Percentiles rank a stretch among this genome's conserved stretches.
phyloP scores from a whole-genome alignment of 2,113 vertebrate genomes.

The Cavia aperea region DNA sequence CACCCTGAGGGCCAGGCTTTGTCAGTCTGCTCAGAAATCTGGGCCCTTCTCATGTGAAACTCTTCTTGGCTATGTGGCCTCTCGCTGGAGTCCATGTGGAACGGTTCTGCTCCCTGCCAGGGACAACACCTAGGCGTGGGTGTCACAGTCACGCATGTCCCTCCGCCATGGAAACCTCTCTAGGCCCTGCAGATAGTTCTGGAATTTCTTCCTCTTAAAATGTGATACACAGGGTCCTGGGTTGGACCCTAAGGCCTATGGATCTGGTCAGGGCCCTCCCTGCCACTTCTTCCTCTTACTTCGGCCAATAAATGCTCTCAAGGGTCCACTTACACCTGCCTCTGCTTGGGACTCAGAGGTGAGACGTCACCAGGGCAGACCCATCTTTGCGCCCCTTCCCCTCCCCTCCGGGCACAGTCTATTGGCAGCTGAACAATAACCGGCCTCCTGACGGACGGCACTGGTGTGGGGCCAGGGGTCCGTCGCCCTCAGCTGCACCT shows the following conservation, averaged over 20 bases:
- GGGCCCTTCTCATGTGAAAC: neutral
- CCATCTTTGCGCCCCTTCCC: neutral
- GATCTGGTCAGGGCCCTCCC: neutral
- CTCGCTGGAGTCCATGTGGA: rapidly evolving
- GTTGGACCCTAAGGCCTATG: neutral
- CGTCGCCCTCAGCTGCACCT: neutral
- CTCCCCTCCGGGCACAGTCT: neutral
- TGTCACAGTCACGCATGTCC: neutral
- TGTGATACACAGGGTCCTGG: neutral
- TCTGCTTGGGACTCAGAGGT: neutral
- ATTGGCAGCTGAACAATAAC: neutral
- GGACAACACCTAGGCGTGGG: neutral
- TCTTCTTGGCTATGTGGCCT: too few species aligned
- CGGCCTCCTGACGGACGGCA: neutral
- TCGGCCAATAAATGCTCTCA: neutral
- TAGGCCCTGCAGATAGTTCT: neutral
- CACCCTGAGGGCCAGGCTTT: neutral
- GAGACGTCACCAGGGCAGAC: neutral
- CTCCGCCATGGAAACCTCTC: neutral
- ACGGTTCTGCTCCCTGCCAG: neutral
- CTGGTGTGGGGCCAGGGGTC: neutral
- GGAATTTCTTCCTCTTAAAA: neutral
- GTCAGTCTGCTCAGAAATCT: neutral
- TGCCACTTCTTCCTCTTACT: neutral
- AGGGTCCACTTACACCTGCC: too few species aligned